Percentiles rank a stretch among this genome's conserved stretches.
phyloP scores from a whole-genome alignment of 2,113 vertebrate genomes.

The Charadrius vociferus region DNA sequence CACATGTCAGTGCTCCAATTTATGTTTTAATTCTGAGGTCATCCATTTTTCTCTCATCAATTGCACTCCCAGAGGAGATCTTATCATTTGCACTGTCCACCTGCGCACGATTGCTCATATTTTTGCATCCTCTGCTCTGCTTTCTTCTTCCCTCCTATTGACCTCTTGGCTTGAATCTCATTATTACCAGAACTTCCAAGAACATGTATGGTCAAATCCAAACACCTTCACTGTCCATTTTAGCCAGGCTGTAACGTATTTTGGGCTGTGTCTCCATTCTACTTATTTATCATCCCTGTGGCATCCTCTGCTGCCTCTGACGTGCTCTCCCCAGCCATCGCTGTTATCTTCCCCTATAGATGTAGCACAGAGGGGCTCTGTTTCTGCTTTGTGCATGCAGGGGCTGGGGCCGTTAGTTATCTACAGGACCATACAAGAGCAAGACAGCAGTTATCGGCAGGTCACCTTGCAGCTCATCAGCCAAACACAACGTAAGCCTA shows the following conservation, averaged over 20 bases:
- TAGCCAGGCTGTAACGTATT: neutral
- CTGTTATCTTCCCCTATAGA: neutral
- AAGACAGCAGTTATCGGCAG: neutral
- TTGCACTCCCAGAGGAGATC: neutral
- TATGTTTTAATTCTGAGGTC: neutral
- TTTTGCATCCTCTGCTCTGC: neutral
- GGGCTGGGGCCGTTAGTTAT: neutral
- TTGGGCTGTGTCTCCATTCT: neutral
- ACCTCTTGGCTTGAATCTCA: neutral
- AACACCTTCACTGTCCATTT: neutral
- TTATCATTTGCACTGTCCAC: neutral
- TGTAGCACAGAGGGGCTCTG: neutral
- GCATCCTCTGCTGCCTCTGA: neutral
- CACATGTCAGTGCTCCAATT: neutral
- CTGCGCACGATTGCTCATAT: neutral
- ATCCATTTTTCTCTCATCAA: neutral
- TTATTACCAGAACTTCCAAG: neutral
- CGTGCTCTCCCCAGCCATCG: neutral
- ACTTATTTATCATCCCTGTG: neutral
- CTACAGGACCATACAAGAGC: neutral
- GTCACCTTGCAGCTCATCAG: neutral
- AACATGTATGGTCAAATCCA: neutral
- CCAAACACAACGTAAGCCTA: neutral
- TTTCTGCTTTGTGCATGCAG: neutral
- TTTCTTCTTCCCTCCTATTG: neutral